Conservation (phyloP, 2,113 vertebrate species). For the Onychostoma macrolepis region DNA sequence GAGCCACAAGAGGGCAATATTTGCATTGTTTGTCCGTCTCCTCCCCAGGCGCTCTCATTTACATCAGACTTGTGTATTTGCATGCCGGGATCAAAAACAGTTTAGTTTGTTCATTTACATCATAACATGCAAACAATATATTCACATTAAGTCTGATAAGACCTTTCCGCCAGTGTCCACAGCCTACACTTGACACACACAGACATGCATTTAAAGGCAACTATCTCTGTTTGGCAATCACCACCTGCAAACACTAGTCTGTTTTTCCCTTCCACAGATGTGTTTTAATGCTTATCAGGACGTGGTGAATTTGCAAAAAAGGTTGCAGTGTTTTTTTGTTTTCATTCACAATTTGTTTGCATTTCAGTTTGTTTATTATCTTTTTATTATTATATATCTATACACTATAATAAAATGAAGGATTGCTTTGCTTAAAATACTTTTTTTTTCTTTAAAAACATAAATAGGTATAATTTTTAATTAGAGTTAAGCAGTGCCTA, state of each 20-base stretch:
- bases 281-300: constrained; percentile 56
- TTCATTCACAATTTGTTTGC: neutral
- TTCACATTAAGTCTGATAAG: constrained; percentile 77
- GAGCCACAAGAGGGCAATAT: constrained; percentile 96
- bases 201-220: constrained; percentile 54
- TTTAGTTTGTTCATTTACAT: constrained; percentile 78
- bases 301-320: constrained; percentile 48
- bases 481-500: neutral
- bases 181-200: constrained; percentile 61
- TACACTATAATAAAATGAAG: neutral
- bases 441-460: neutral
- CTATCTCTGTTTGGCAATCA: constrained; percentile 67
- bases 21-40: constrained; percentile 84
- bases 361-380: neutral
- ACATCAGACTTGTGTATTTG: constrained; percentile 77
- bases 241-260: constrained; percentile 65
- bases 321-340: neutral
- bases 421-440: neutral
- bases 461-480: neutral
- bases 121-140: constrained; percentile 69
- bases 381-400: no score
- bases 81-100: constrained; percentile 72
- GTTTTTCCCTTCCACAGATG: constrained; percentile 47
- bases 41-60: constrained; percentile 67
- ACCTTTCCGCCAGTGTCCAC: constrained; percentile 63